phyloP scores from a whole-genome alignment of 2,888 invertebrate genomes.

The Dolichopus griseipennis region DNA sequence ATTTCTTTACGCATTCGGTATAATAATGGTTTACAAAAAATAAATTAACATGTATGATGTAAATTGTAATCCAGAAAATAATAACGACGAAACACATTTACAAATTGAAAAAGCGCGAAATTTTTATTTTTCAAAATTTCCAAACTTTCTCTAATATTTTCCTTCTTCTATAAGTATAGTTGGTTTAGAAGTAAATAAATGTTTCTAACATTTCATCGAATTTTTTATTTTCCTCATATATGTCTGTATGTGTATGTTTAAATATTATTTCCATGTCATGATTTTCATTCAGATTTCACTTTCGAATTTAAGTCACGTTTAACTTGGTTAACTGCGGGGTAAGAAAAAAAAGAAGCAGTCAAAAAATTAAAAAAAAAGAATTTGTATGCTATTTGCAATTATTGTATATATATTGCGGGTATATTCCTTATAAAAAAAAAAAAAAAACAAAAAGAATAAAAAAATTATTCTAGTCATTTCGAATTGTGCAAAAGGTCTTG shows the following conservation, averaged over 20 bases:
- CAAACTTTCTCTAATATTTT: too few relatives aligned
- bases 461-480: neutral
- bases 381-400: conserved; percentile 6
- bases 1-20: too few relatives aligned
- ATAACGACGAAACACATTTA: too few relatives aligned
- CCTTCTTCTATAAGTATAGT: too few relatives aligned
- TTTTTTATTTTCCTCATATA: neutral
- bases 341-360: neutral
- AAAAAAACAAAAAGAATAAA: neutral
- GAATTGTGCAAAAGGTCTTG: conserved; percentile 1
- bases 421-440: neutral
- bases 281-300: neutral
- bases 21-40: too few relatives aligned
- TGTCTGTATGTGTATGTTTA: neutral
- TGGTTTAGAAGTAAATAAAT: too few relatives aligned
- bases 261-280: neutral
- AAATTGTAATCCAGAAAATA: too few relatives aligned
- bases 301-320: neutral
- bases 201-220: too few relatives aligned
- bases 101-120: too few relatives aligned
- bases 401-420: neutral
- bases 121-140: too few relatives aligned
- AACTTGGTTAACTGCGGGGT: conserved; percentile 4
- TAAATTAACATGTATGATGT: too few relatives aligned
- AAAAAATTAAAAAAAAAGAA: neutral